Conservation (phyloP, 1,140 invertebrate genomes). For the Spodoptera litura region DNA sequence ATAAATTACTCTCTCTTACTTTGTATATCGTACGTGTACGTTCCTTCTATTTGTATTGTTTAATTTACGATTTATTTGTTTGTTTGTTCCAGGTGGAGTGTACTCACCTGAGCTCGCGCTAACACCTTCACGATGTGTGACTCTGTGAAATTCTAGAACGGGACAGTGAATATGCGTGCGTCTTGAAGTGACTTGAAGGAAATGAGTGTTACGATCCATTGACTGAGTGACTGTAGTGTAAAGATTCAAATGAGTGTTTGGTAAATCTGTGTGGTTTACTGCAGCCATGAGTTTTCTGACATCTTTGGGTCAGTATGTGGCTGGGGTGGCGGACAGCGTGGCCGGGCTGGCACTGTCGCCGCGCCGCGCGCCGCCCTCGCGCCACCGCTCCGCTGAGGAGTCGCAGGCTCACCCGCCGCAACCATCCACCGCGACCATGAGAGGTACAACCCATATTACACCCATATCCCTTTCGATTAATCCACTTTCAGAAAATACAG, state of each 20-base stretch:
- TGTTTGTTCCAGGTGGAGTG: conserved; percentile 23
- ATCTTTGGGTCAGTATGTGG: conserved; percentile 92
- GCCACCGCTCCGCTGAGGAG: conserved; percentile 87
- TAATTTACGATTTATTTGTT: background rate
- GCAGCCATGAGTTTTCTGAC: conserved; percentile 92
- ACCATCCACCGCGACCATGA: conserved; percentile 77
- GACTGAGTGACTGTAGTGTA: background rate
- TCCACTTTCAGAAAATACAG: background rate
- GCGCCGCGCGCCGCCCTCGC: conserved; percentile 90
- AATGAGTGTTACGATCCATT: background rate
- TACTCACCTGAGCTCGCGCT: background rate
- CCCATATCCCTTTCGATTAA: too few relatives aligned
- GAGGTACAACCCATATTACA: conserved; percentile 59
- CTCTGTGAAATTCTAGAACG: conserved; percentile 9
- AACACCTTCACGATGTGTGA: background rate
- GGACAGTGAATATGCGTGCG: background rate
- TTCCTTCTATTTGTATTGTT: background rate
- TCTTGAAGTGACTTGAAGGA: background rate
- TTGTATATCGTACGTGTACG: background rate
- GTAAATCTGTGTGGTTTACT: conserved; percentile 45
- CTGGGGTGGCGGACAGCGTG: conserved; percentile 90
- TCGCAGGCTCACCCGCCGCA: conserved; percentile 73
- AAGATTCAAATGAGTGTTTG: conserved; percentile 59
- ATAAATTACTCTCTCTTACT: conserved; percentile 7
- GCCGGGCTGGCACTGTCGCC: conserved; percentile 92